These are phyloP conservation scores for Formicarius rufipectus DNA, from an alignment of 2,113 vertebrate species.

Conservation along the genomic window DNA sequence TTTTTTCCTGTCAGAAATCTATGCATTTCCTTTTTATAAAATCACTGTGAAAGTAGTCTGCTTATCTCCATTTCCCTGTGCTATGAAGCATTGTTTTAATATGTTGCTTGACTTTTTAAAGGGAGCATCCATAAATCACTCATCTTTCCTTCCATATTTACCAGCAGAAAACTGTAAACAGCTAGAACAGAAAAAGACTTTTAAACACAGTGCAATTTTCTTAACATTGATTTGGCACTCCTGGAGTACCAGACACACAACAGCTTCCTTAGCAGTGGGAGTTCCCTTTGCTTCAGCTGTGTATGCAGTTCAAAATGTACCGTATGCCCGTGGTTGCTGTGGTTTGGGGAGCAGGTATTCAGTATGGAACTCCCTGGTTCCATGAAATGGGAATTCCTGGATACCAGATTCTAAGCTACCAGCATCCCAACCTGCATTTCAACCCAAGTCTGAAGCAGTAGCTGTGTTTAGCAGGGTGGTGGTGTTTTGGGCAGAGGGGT, in stretches of 20 bases:
- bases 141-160: neutral
- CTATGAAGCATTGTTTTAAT: conserved; percentile 54
- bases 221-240: neutral
- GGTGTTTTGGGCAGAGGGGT: neutral
- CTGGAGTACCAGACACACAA: neutral
- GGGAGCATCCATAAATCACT: conserved; percentile 13
- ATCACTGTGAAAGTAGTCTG: neutral
- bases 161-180: conserved; percentile 7
- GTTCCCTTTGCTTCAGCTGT: neutral
- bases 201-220: neutral
- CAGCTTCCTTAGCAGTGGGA: neutral
- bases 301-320: neutral
- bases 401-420: neutral
- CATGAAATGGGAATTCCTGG: neutral
- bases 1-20: neutral
- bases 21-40: neutral
- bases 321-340: neutral
- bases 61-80: neutral
- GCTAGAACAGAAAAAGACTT: neutral
- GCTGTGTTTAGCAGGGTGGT: neutral
- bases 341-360: neutral
- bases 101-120: conserved; percentile 30
- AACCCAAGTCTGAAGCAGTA: accelerated
- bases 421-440: neutral
- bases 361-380: neutral